Evolutionary conservation across 2,797 vertebrate species (phyloP).

Genomic region (Percopsis omiscomaycus): DNA sequence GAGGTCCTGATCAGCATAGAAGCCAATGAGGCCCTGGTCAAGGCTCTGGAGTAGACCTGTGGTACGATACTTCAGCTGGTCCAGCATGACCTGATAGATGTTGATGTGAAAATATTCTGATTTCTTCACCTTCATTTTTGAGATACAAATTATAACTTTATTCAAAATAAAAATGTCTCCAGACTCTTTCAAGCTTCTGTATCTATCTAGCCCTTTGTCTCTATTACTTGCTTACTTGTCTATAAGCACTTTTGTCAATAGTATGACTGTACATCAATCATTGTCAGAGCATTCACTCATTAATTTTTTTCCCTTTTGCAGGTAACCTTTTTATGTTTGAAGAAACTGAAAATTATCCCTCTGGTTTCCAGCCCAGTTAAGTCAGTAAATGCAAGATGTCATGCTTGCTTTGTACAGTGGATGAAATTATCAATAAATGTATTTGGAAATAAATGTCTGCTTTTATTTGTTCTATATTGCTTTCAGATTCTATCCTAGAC

Average conservation of each 20-base stretch:
- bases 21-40: conserved; percentile 91
- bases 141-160: not conserved
- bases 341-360: conserved; percentile 43
- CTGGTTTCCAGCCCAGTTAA: conserved; percentile 58
- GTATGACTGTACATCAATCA: no score
- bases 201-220: not conserved
- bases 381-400: conserved; percentile 67
- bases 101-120: not conserved
- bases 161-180: not conserved
- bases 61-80: conserved; percentile 39
- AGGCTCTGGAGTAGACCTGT: conserved; percentile 86
- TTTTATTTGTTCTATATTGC: conserved; percentile 5
- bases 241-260: no score
- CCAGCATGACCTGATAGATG: not conserved
- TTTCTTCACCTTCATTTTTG: not conserved
- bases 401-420: conserved; percentile 82
- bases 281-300: not conserved
- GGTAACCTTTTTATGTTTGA: conserved; percentile 45
- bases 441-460: conserved; percentile 71
- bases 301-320: conserved; percentile 19
- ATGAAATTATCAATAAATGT: conserved; percentile 81
- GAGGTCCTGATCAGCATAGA: conserved; percentile 91
- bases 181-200: not conserved
- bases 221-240: conserved; percentile 1
- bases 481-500: not conserved